Percentiles rank a stretch among this genome's conserved stretches.
Evolutionary conservation across 2,113 vertebrate genomes (phyloP).

Genomic region (Acinonyx jubatus): DNA sequence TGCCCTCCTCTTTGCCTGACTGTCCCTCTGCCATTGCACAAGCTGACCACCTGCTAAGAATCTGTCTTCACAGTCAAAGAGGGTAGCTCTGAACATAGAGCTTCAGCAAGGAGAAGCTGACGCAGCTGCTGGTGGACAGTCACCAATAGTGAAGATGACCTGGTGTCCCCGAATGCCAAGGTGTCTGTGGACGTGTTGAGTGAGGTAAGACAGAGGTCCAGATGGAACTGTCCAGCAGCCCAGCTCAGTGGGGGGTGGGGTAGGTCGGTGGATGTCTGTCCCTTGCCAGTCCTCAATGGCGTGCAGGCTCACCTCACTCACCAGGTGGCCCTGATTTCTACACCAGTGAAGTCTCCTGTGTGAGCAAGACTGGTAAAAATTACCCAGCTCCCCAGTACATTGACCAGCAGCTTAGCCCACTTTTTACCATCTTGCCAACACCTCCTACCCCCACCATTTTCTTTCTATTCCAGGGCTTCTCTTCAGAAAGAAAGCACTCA

Average conservation of each 20-base stretch:
- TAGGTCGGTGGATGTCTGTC: background rate
- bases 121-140: background rate
- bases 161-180: background rate
- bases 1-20: background rate
- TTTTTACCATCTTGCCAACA: background rate
- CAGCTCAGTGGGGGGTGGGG: background rate
- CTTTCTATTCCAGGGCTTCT: background rate
- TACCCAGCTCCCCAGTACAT: background rate
- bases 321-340: background rate
- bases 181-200: background rate
- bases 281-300: background rate
- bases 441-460: background rate
- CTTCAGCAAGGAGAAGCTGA: background rate
- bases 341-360: background rate
- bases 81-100: background rate
- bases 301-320: background rate
- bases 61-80: background rate
- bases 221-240: background rate
- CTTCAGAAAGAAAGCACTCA: background rate
- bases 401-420: background rate
- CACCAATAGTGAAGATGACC: background rate
- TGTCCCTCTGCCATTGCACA: background rate
- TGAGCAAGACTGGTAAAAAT: background rate
- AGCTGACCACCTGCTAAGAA: background rate
- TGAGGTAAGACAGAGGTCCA: background rate